These are phyloP conservation scores for Nesidiocoris tenuis DNA, from an alignment of 2,888 invertebrate genomes.

Conservation along the genomic window DNA sequence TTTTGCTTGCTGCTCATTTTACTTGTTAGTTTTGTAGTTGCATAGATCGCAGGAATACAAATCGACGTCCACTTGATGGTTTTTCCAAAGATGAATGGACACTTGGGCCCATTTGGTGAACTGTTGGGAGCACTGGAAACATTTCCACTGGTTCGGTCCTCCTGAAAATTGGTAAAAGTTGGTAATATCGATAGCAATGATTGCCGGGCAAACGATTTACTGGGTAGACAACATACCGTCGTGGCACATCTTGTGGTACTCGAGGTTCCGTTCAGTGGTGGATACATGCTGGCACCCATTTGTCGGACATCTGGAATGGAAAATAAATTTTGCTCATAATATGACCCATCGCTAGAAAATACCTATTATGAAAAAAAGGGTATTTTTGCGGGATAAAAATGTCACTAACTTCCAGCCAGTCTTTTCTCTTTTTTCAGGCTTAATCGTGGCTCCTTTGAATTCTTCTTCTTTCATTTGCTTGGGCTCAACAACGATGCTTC, in stretches of 20 bases:
- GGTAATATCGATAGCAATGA: background rate
- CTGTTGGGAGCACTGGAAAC: constrained; percentile 66
- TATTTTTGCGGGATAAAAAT: background rate
- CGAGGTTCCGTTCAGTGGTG: constrained; percentile 61
- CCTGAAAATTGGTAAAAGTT: background rate
- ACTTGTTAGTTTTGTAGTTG: constrained; percentile 63
- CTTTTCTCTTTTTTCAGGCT: constrained; percentile 30
- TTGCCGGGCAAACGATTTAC: no score
- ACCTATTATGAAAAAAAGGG: no score
- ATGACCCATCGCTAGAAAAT: no score
- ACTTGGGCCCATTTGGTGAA: constrained; percentile 65
- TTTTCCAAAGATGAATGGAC: constrained; percentile 78
- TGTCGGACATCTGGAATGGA: constrained; percentile 57
- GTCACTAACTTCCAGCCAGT: constrained; percentile 27
- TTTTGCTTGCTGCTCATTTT: no score
- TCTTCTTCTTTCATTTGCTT: constrained; percentile 23
- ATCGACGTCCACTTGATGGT: constrained; percentile 76
- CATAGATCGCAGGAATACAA: constrained; percentile 74
- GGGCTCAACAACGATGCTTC: background rate
- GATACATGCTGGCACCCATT: constrained; percentile 62
- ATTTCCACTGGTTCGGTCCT: constrained; percentile 54
- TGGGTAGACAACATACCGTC: constrained; percentile 12
- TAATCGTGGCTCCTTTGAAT: constrained; percentile 18
- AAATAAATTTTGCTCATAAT: no score
- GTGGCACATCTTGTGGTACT: constrained; percentile 68